Base-by-base conservation (phyloP, 2,888 invertebrate species). In the Lasioglossum malachurum region DNA sequence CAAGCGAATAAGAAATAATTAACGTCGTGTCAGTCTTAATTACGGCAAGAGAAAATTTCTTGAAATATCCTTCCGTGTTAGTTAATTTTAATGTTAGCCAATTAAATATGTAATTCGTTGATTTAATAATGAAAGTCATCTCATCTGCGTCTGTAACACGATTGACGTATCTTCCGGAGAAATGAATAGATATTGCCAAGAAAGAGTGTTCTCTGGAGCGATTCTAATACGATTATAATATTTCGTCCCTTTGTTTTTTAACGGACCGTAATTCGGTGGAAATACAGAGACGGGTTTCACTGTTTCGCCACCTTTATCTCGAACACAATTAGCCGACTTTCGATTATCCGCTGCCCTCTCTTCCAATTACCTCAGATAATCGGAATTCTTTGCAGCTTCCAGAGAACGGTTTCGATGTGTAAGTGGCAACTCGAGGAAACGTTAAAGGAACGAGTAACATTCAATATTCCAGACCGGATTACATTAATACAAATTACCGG, bases 351-450 rank as follows among this genome's bases (percentile, higher is more conserved):
- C 38, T 41, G 75, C 38, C 49, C 35, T 60, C 41, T 60, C 75
- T 75, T 75, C 78, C 84, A 84, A 75, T 84, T 78, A 84, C 75
- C 44, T 75, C 71, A 16, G 78, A 75, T 83, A 83, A 84, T 78
- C 84, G 60, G 75, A 41, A 27, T 78, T 83, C 75, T 75, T 75
- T 78, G 60, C 71, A 19, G 46, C 60, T 41, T 71, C 35, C 31
- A 10, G 31, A 44, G 57, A 53, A 60, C 67, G 57, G 74, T 74
- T 44, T 60, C 83, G 46, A 44, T 69, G 82, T 23, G 19, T 19
- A 74, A 69, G 73, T 31, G 46, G 46, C 35, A 35, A 64, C 73
- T 64, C 53, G 49, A 19, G 12, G 31, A 31, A 19, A n/a, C 64
- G 71, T 77, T 77, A 57, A 82, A 77, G 67, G 46, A 73, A 82